Percentiles rank a stretch among this genome's conserved stretches.
Conservation (phyloP, 2,113 vertebrate species). For the Dicaeum eximium region DNA sequence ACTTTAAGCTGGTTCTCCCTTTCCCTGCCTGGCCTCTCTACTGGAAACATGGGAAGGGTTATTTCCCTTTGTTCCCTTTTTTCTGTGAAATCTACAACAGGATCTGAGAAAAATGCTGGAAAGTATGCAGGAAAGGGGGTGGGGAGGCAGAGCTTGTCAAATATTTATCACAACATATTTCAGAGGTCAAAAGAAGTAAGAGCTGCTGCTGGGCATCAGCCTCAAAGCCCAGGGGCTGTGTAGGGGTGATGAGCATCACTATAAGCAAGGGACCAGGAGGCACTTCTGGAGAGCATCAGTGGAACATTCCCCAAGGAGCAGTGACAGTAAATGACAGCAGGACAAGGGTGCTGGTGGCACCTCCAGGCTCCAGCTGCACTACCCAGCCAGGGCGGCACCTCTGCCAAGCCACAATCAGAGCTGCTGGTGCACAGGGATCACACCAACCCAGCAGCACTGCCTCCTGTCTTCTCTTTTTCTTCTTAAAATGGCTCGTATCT, state of each 20-base stretch:
- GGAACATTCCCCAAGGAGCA: not conserved
- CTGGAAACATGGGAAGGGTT: not conserved
- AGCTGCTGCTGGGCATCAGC: not conserved
- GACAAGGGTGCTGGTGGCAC: not conserved
- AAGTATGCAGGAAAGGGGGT: not conserved
- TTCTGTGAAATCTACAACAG: not conserved
- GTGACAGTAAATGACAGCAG: not conserved
- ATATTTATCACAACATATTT: not conserved
- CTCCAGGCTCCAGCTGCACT: accelerated
- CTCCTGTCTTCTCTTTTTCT: not conserved
- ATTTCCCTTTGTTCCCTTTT: not conserved
- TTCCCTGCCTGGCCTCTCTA: not conserved
- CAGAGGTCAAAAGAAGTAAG: not conserved
- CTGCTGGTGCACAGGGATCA: not conserved
- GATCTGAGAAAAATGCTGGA: not conserved
- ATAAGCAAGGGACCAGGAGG: accelerated
- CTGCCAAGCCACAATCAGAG: not conserved
- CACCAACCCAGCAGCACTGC: not conserved
- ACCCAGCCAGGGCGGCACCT: not conserved
- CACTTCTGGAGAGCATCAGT: not conserved
- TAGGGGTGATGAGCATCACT: accelerated
- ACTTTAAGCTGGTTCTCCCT: not conserved
- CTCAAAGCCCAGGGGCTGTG: not conserved
- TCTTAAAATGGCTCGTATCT: not conserved
- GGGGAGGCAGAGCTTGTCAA: not conserved